Evolutionary conservation across 2,888 invertebrate species (phyloP).

Genomic region (Hyalella azteca): DNA sequence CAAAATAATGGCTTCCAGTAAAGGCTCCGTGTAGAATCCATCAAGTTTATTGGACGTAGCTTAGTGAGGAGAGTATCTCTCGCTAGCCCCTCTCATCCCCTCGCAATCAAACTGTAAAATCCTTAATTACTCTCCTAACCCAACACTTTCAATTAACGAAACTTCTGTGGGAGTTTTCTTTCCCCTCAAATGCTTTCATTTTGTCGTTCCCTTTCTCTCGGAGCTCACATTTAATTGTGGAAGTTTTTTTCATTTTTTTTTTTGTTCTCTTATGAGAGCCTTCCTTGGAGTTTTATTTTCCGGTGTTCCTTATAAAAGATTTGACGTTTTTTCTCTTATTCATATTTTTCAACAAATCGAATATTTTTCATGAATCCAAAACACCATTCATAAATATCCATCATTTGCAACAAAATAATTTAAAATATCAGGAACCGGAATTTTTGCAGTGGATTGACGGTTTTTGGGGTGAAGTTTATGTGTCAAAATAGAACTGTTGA

Average conservation of each 20-base stretch:
- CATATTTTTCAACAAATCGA: not conserved
- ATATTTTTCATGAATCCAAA: not conserved
- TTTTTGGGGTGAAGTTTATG: not conserved
- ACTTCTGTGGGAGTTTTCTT: not conserved
- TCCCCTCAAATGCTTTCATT: not conserved
- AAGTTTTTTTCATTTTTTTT: not conserved
- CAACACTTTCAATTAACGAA: conserved; percentile 1
- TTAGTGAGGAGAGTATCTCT: not conserved
- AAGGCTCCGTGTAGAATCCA: too few relatives aligned
- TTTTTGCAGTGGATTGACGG: not conserved
- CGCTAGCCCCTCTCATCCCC: not conserved
- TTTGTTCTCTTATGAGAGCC: not conserved
- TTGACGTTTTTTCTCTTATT: not conserved
- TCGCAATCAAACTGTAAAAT: not conserved
- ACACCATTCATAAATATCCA: not conserved
- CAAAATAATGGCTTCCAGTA: too few relatives aligned
- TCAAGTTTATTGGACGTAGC: not conserved
- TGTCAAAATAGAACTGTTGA: not conserved
- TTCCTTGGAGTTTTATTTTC: not conserved
- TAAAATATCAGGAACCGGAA: not conserved
- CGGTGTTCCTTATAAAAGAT: not conserved
- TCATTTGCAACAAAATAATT: not conserved
- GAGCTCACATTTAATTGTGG: not conserved
- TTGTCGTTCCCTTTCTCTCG: not conserved
- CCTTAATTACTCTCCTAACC: not conserved